Percentiles rank a stretch among this genome's conserved stretches.
These are phyloP conservation scores for Acipenser transmontanus DNA, from an alignment of 2,797 vertebrate species.

Conservation along the genomic window DNA sequence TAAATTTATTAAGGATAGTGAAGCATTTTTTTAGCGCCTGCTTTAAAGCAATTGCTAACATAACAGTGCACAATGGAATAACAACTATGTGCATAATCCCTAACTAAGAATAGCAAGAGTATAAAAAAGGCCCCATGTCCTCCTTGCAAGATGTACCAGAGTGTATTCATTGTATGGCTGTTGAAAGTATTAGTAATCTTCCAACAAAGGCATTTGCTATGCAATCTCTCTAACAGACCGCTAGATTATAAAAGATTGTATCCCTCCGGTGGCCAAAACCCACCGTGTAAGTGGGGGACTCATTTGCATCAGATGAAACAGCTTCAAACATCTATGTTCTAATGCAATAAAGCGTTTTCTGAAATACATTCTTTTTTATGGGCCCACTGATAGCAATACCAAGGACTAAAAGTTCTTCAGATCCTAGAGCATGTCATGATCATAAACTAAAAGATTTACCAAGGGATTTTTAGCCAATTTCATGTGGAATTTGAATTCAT, in stretches of 20 bases:
- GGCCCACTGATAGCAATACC: slow-evolving; percentile 31
- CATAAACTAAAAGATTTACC: slow-evolving; percentile 48
- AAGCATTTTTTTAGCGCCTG: slow-evolving; percentile 6
- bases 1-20: no score
- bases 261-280: slow-evolving; percentile 34
- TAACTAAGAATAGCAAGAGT: slow-evolving; percentile 44
- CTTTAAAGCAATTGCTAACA: slow-evolving; percentile 57
- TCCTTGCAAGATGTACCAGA: slow-evolving; percentile 28
- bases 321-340: slow-evolving; percentile 33
- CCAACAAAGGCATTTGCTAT: slow-evolving; percentile 37
- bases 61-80: slow-evolving; percentile 60
- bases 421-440: slow-evolving; percentile 52
- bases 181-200: slow-evolving; percentile 51
- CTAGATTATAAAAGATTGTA: slow-evolving; percentile 35
- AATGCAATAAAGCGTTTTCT: slow-evolving; percentile 30
- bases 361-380: slow-evolving; percentile 8
- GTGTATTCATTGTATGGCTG: slow-evolving; percentile 36
- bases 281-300: slow-evolving; percentile 32
- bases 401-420: slow-evolving; percentile 44
- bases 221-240: slow-evolving; percentile 30
- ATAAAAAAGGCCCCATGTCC: slow-evolving; percentile 56
- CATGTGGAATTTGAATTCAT: slow-evolving; percentile 25
- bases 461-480: slow-evolving; percentile 42
- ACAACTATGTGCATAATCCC: slow-evolving; percentile 64
- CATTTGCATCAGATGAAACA: slow-evolving; percentile 39